phyloP scores from a whole-genome alignment of 1,140 invertebrate species.

The Pomacea maculata region DNA sequence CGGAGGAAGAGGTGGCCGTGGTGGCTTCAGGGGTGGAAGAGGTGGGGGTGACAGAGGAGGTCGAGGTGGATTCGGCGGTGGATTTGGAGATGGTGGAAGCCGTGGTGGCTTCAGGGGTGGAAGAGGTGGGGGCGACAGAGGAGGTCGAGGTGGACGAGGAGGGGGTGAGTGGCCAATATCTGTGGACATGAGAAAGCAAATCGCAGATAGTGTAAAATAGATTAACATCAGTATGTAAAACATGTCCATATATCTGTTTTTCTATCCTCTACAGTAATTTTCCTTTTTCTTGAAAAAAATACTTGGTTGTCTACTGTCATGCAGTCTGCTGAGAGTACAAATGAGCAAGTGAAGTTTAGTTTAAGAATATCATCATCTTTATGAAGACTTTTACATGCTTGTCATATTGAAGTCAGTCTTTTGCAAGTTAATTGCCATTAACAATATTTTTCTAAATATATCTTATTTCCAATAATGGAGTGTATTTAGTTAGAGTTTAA shows the following conservation, averaged over 20 bases:
- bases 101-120: constrained; percentile 61
- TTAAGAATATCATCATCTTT: no score
- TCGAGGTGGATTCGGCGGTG: constrained; percentile 31
- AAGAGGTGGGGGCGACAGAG: constrained; percentile 20
- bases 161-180: constrained; percentile 25
- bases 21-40: constrained; percentile 33
- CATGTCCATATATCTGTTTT: not conserved
- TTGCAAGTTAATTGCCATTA: no score
- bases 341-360: not conserved
- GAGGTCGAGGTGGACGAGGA: constrained; percentile 31
- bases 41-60: constrained; percentile 58
- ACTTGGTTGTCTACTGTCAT: not conserved
- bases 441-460: no score
- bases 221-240: not conserved
- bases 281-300: not conserved
- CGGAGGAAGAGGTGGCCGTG: constrained; percentile 51
- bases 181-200: not conserved
- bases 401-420: no score
- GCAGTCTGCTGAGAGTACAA: not conserved
- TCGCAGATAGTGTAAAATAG: not conserved
- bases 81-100: constrained; percentile 35
- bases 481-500: no score
- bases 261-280: not conserved
- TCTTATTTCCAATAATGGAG: no score
- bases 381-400: no score